Evolutionary conservation across 2,113 vertebrate species (phyloP), one percentile per base, ranked within the genome.

Genomic region (Labrus mixtus): DNA sequence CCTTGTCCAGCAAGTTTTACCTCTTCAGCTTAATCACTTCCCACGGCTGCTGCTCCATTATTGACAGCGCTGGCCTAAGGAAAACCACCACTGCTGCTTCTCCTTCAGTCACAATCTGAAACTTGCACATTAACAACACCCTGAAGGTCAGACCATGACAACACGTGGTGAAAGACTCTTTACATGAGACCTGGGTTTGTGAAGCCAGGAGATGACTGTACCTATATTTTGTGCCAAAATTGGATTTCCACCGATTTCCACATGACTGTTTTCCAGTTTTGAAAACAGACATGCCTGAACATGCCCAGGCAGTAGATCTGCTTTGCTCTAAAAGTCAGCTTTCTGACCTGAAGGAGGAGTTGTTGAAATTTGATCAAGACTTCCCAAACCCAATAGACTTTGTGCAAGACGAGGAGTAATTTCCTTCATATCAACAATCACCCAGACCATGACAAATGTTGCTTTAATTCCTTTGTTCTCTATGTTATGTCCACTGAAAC

Each of bases 1-100:
- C 84, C 86, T 86, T 59, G 86, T 84, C 83, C 76, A 88, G 90
- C 93, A 78, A 90, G 90, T 94, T 90, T 86, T 86, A 88, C 92
- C 81, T 87, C 88, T 78, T 83, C 6, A 63, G 59, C 62, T 87
- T 77, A 89, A 92, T 92, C 81, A 81, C 90, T 88, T 79, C 86
- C 83, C 88, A 89, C 86, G 67, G 84, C 81, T 55, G 82, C 78
- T 53, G 68, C 79, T 29, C 23, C 53, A 56, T 39, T 78, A 87
- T 73, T 45, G 78, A 76, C 76, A 22, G 62, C 60, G 22, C 48
- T 19, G 67, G 25, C 43, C 62, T 78, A 66, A 54, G 57, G 16
- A 71, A 57, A 41, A 59, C 29, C 33, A 68, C 6, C 45, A n/a
- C 41, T 7, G n/a, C 66, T 60, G 56, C 46, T 29, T 55, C 64